These are phyloP conservation scores for Spermophilus dauricus DNA, from an alignment of 2,113 vertebrate genomes.

Conservation along the genomic window DNA sequence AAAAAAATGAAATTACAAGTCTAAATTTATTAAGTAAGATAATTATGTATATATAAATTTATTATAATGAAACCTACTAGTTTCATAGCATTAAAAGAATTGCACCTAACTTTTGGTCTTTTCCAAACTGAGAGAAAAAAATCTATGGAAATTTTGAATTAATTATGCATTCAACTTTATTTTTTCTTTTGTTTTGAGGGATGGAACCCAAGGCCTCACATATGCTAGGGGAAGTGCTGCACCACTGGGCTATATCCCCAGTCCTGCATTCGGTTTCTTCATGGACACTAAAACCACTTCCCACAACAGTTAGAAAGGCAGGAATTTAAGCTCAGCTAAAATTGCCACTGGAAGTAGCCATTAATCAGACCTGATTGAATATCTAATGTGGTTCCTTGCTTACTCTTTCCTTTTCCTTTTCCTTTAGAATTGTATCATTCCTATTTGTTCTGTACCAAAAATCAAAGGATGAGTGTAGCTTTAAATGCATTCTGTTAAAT, in stretches of 20 bases:
- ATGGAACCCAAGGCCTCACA: neutral
- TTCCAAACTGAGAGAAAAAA: conserved; percentile 35
- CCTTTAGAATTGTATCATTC: conserved; percentile 36
- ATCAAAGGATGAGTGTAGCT: neutral
- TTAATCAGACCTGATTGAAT: conserved; percentile 69
- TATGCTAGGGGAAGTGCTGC: neutral
- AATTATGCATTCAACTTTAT: conserved; percentile 65
- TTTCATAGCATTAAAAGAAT: neutral
- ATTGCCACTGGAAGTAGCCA: conserved; percentile 61
- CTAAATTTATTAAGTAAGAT: conserved; percentile 24
- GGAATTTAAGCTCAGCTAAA: conserved; percentile 72
- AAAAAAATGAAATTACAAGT: conserved; percentile 23
- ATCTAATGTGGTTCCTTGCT: conserved; percentile 68
- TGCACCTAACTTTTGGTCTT: neutral
- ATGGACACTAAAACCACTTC: conserved; percentile 40
- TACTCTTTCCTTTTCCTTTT: conserved; percentile 65
- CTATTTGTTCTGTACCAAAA: conserved; percentile 53
- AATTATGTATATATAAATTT: neutral
- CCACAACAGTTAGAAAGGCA: conserved; percentile 10
- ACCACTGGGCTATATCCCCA: neutral
- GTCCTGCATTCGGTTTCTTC: neutral
- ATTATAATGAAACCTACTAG: neutral
- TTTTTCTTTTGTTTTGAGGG: neutral
- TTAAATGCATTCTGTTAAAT: neutral
- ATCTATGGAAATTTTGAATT: conserved; percentile 54